Conservation (phyloP, 2,113 vertebrate species). For the Notarius quadriscutis region DNA sequence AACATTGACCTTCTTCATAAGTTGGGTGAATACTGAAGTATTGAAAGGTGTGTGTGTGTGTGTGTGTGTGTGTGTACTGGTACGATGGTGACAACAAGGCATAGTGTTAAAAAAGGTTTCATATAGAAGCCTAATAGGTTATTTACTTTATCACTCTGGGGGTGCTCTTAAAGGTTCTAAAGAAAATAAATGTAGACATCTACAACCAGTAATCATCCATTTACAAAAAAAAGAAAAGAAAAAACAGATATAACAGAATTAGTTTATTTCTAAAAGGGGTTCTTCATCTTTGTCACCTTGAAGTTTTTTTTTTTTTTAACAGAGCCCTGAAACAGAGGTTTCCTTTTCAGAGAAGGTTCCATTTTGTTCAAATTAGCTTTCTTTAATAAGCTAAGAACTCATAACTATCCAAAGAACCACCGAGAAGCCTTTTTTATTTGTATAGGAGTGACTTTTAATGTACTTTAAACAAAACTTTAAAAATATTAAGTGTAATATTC, state of each 20-base stretch:
- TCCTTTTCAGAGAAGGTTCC: neutral
- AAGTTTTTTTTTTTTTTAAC: neutral
- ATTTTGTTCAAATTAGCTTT: neutral
- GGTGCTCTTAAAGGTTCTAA: neutral
- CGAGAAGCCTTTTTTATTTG: neutral
- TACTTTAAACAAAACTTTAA: neutral
- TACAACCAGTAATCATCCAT: neutral
- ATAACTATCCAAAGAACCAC: neutral
- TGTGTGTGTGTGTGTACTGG: neutral
- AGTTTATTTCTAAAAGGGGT: neutral
- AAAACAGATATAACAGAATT: neutral
- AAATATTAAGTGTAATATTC: neutral
- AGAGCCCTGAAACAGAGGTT: neutral
- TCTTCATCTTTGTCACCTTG: neutral
- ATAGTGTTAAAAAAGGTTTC: neutral
- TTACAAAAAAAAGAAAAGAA: neutral
- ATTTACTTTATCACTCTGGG: neutral
- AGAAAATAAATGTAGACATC: neutral
- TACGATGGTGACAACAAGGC: neutral
- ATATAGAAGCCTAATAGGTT: neutral
- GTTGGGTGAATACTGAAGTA: neutral
- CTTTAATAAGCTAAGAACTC: neutral
- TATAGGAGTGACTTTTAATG: neutral
- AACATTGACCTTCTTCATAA: conserved; percentile 53
- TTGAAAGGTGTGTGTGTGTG: conserved; percentile 19